Evolutionary conservation across 2,888 invertebrate species (phyloP).

Genomic region (Drosophila siamana): DNA sequence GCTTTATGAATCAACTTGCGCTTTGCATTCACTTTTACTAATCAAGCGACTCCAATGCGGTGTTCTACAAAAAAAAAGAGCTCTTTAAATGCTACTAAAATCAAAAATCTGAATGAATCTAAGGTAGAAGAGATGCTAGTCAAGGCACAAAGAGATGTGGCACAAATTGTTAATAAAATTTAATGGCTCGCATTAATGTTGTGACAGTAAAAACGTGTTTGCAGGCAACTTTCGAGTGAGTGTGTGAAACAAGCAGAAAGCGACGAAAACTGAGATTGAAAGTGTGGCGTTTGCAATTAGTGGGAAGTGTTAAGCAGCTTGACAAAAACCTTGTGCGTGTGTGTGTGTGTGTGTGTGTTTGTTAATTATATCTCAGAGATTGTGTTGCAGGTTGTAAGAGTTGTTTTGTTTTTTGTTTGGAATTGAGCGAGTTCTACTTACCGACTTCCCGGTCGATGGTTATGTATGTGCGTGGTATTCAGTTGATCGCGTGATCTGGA

Average conservation of each 20-base stretch:
- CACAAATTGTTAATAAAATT: conserved; percentile 42
- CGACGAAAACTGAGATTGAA: conserved; percentile 52
- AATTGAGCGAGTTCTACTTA: conserved; percentile 85
- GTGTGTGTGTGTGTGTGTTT: conserved; percentile 31
- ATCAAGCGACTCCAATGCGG: not conserved
- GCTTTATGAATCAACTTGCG: not conserved
- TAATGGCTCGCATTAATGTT: conserved; percentile 31
- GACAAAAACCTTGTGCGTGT: too few species aligned
- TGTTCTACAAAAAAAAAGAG: not conserved
- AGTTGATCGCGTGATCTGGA: conserved; percentile 91
- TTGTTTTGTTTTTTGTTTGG: conserved; percentile 2
- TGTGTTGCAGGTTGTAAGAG: not conserved
- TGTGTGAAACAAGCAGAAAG: not conserved
- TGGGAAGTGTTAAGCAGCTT: conserved; percentile 34
- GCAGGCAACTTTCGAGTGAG: conserved; percentile 41
- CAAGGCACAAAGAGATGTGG: not conserved
- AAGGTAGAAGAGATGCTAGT: not conserved
- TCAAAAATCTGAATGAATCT: conserved; percentile 5
- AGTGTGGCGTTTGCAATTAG: conserved; percentile 60
- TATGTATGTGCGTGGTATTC: conserved; percentile 86
- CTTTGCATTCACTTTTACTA: not conserved
- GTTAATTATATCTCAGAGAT: conserved; percentile 9
- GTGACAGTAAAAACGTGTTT: conserved; percentile 37
- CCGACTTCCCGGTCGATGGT: conserved; percentile 90
- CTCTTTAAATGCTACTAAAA: conserved; percentile 3